Evolutionary conservation across 2,888 invertebrate genomes (phyloP), one percentile per base, ranked within the genome.

Genomic region (Leptopterna dolabrata): DNA sequence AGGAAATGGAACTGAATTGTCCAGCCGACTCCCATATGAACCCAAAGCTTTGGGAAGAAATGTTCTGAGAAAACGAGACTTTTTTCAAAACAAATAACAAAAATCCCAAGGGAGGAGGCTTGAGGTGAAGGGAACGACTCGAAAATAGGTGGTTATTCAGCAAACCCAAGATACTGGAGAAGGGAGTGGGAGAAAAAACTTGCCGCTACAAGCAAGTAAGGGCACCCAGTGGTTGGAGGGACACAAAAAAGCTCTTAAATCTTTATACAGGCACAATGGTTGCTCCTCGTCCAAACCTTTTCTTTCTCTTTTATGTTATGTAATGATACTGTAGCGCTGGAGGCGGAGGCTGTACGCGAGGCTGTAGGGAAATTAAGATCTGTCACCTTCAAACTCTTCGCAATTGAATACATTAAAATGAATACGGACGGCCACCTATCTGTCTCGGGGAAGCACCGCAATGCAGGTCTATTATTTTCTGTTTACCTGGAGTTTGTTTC

Each of bases 351-450:
- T 16, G 16, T 51, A 51, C 51, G 36, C 55, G 55, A 30, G 24
- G 71, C 27, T 11, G 78, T 6, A 6, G 27, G 45, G 73, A n/a
- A 45, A 16, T 16, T 45, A 45, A 78, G 19, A 45, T 78, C 24
- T 78, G 78, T 78, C 78, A 43, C 78, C 78, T 78, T 78, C 43
- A 78, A 45, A 45, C 78, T 78, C 78, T 27, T 78, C 3, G 45
- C 45, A 78, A 78, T 78, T 78, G 78, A 78, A 78, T 78, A 78
- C 78, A 78, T 78, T 78, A 78, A 78, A 78, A 78, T 78, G 78
- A 78, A 78, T 78, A 78, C 78, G 45, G 24, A 78, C 78, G 78
- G 27, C 1, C 30, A 45, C 24, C 78, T 19, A 78, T 78, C 78
- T 43, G 27, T 78, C 78, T 78, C 45, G 19, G 45, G 45, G 41